Conservation (phyloP, 2,113 vertebrate species). For the Thunnus thynnus region DNA sequence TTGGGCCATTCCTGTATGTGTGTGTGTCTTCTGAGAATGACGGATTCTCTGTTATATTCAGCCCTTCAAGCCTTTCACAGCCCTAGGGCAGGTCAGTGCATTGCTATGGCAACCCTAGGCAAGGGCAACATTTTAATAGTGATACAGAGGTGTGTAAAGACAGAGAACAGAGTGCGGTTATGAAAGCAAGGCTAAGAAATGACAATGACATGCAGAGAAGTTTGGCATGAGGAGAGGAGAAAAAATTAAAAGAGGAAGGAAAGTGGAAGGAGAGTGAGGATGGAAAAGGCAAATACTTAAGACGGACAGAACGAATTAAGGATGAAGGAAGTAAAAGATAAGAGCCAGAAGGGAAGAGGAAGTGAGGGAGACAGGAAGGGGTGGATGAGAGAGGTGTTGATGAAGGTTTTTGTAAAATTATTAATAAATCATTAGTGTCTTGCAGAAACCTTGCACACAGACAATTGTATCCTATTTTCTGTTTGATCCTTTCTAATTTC, state of each 20-base stretch:
- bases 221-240: background rate
- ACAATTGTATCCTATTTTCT: constrained; percentile 23
- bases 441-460: constrained; percentile 15
- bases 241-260: background rate
- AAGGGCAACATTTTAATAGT: constrained; percentile 35
- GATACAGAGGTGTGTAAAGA: constrained; percentile 17
- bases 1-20: background rate
- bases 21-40: constrained; percentile 29
- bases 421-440: constrained; percentile 36
- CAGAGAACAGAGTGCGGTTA: constrained; percentile 12
- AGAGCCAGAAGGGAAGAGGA: constrained; percentile 34
- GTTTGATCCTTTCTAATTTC: constrained; percentile 23
- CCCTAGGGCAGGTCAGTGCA: constrained; percentile 54
- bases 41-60: constrained; percentile 29
- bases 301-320: constrained; percentile 25
- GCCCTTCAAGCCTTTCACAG: constrained; percentile 31
- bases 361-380: constrained; percentile 34
- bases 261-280: background rate
- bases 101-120: constrained; percentile 55
- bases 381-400: constrained; percentile 29
- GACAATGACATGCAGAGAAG: constrained; percentile 7
- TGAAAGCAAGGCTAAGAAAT: background rate
- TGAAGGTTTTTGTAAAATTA: constrained; percentile 41
- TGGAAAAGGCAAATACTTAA: constrained; percentile 7
- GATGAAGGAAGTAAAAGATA: constrained; percentile 30